Base-by-base conservation (phyloP, 2,888 invertebrate genomes). In the Aphrophora alni region DNA sequence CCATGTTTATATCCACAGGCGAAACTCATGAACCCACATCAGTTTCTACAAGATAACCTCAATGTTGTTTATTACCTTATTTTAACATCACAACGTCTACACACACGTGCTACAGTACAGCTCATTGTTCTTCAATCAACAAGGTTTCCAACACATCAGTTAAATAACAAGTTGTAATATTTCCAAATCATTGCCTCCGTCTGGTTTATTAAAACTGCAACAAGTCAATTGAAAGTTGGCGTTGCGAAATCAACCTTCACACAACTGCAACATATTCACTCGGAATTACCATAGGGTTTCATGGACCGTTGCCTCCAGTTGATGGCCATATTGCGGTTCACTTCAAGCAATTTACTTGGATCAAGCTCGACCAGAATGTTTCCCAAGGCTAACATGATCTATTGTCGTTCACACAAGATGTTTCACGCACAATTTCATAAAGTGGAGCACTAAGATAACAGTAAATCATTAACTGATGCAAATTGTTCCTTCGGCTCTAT, bases 361-460 rank as follows among this genome's bases (percentile, higher is more conserved):
- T 33, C 33, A 33, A 33, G 21, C 59, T 7, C 59, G 21, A 21
- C n/a, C 59, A 21, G 14, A 59, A 21, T 21, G 59, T 59, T 59
- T 59, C 59, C 59, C 59, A 59, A 59, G 59, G 59, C 59, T 59
- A 59, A 59, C 59, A 59, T 59, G 59, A 59, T 59, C 21, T n/a
- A n/a, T 21, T 59, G 1, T 14, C 44, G 59, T 59, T 59, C 59
- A 59, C 59, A 59, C 59, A 59, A 59, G 4, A 21, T 21, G 2
- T 10, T 59, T 59, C 59, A 59, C 59, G 59, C 59, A 59, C 59
- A 59, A 59, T 59, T 59, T 59, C 44, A 44, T 17, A 2, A 59
- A 59, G 59, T 59, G 21, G 59, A 59, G n/a, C 59, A 59, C 59
- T 59, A 14, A 59, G 21, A 1, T 59, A 59, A 59, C 59, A n/a